Evolutionary conservation across 2,888 invertebrate genomes (phyloP).

Genomic region (Scaeva pyrastri): DNA sequence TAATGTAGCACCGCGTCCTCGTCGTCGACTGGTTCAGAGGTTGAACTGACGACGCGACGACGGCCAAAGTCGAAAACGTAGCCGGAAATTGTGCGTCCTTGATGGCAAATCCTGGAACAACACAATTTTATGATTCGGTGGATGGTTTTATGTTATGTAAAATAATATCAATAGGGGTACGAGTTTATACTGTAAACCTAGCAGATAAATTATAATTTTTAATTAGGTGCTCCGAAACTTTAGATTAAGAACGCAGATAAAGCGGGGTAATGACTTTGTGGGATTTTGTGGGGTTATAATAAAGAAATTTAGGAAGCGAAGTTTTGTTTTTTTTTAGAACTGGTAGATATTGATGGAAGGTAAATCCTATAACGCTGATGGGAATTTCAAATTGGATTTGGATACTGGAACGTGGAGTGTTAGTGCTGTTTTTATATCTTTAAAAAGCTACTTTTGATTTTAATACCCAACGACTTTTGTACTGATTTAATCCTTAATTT

Average conservation of each 20-base stretch:
- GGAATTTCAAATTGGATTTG: too few relatives aligned
- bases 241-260: constrained; percentile 21
- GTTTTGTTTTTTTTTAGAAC: neutral
- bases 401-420: too few relatives aligned
- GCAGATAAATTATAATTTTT: constrained; percentile 46
- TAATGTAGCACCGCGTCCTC: constrained; percentile 13
- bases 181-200: neutral
- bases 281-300: neutral
- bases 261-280: constrained; percentile 1
- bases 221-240: constrained; percentile 41
- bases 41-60: neutral
- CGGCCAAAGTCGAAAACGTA: neutral
- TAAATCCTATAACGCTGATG: too few relatives aligned
- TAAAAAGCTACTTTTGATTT: too few relatives aligned
- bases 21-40: neutral
- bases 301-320: neutral
- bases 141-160: constrained; percentile 34
- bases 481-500: too few relatives aligned
- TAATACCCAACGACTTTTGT: too few relatives aligned
- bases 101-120: neutral
- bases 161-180: constrained; percentile 24
- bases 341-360: too few relatives aligned
- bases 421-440: too few relatives aligned
- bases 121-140: constrained; percentile 28
- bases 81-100: neutral